Evolutionary conservation across 2,888 invertebrate species (phyloP), one percentile per base, ranked within the genome.

Genomic region (Yponomeuta malinellus): DNA sequence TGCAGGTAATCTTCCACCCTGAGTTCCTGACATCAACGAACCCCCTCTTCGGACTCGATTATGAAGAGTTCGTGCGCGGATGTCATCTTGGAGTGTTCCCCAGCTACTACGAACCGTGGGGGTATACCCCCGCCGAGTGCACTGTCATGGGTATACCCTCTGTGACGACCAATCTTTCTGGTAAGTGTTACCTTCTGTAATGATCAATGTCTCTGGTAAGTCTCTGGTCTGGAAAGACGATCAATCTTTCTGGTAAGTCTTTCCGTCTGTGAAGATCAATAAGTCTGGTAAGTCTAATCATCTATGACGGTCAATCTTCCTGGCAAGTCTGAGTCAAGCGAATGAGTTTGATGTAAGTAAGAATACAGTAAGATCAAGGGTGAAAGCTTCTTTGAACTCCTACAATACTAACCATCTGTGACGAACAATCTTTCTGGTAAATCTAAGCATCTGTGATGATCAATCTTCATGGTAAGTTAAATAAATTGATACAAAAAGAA

Each of bases 71-170:
- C 88, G 99, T 99, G 0, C 94, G 99, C 43, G 99, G 99, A 6
- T 99, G 99, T 79, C 99, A 99, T 89, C 93, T 99, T 77, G 99
- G 99, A 0, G 99, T 99, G 29, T 99, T 99, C 88, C 99, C 99
- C 0, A 99, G 99, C 0, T 99, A 99, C 88, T 99, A 99, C 85
- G 99, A 99, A 85, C 99, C 99, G 0, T 99, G 99, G 99, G 99
- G 99, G 0, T 99, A 99, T 87, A 99, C 99, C 0, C 99, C 99
- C 0, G 99, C 99, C 0, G 99, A 99, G 86, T 99, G 99, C 81
- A 99, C 99, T 0, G 99, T 99, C n/a, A 99, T 99, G 99, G 99
- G 99, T 0, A 99, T 99, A 78, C 99, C 99, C 0, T 98, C 98
- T 79, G 94, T 99, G 76, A 98, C 99, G 0, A 99, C 0, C 33